phyloP scores from a whole-genome alignment of 2,888 invertebrate genomes.

The Drosophila prostipennis region DNA sequence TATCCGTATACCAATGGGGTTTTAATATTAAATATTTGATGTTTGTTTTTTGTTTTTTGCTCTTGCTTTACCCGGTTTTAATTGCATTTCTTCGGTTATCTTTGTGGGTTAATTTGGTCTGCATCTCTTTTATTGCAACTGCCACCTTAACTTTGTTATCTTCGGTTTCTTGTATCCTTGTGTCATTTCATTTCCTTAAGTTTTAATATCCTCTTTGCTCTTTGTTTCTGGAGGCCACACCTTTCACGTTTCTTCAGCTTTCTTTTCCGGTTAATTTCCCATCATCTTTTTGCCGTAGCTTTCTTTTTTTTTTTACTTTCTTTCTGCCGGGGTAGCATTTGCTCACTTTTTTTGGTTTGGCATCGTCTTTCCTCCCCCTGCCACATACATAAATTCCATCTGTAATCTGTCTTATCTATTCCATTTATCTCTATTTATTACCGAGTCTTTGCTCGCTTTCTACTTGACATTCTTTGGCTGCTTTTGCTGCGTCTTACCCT shows the following conservation, averaged over 20 bases:
- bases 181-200: slow-evolving; percentile 18
- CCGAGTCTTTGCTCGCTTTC: slow-evolving; percentile 9
- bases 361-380: neutral
- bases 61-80: neutral
- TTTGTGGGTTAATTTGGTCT: slow-evolving; percentile 20
- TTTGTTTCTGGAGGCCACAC: slow-evolving; percentile 2
- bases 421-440: slow-evolving; percentile 44
- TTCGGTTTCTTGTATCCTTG: slow-evolving; percentile 5
- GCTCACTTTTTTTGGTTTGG: neutral
- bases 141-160: slow-evolving; percentile 23
- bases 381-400: slow-evolving; percentile 36
- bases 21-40: neutral
- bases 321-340: neutral
- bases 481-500: neutral
- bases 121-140: neutral
- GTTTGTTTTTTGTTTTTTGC: neutral
- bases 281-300: slow-evolving; percentile 5
- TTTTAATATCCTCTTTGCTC: slow-evolving; percentile 5
- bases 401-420: slow-evolving; percentile 40
- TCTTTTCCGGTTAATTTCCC: slow-evolving; percentile 40
- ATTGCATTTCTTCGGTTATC: slow-evolving; percentile 26
- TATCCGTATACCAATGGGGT: no score
- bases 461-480: slow-evolving; percentile 1
- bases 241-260: slow-evolving; percentile 3
- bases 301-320: neutral